Evolutionary conservation across 2,113 vertebrate genomes (phyloP).

Genomic region (Saccopteryx leptura): DNA sequence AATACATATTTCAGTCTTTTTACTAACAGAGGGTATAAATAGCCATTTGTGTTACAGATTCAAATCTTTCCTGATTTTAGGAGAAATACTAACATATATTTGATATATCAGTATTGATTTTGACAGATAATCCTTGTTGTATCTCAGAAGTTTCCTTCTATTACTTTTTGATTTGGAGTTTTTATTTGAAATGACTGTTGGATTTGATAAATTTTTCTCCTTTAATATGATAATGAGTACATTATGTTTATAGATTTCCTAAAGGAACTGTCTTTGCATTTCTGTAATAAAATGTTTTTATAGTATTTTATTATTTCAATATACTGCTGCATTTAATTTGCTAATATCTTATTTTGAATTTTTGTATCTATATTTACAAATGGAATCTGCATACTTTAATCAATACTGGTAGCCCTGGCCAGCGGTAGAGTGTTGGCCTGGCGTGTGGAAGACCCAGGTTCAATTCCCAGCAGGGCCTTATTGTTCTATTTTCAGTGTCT

Average conservation of each 20-base stretch:
- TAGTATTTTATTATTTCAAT: neutral
- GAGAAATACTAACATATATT: neutral
- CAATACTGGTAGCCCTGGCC: neutral
- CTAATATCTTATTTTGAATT: conserved; percentile 14
- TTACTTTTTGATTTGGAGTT: neutral
- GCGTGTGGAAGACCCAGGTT: too few relatives aligned
- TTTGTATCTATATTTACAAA: neutral
- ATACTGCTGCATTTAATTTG: neutral
- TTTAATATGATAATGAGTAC: neutral
- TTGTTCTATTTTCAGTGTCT: neutral
- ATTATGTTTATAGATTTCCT: neutral
- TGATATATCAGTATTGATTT: neutral
- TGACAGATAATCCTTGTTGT: neutral
- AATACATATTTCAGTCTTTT: neutral
- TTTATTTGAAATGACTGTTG: neutral
- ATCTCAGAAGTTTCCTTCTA: neutral
- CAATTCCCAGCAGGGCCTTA: neutral
- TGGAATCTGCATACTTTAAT: neutral
- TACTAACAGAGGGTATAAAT: neutral
- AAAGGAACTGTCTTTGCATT: neutral
- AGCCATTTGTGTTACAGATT: neutral
- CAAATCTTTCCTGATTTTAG: conserved; percentile 20
- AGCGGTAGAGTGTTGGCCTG: too few relatives aligned
- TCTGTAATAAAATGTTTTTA: neutral
- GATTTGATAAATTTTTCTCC: neutral